Base-by-base conservation (phyloP, 1,140 invertebrate species). In the Hylyphantes graminicola region DNA sequence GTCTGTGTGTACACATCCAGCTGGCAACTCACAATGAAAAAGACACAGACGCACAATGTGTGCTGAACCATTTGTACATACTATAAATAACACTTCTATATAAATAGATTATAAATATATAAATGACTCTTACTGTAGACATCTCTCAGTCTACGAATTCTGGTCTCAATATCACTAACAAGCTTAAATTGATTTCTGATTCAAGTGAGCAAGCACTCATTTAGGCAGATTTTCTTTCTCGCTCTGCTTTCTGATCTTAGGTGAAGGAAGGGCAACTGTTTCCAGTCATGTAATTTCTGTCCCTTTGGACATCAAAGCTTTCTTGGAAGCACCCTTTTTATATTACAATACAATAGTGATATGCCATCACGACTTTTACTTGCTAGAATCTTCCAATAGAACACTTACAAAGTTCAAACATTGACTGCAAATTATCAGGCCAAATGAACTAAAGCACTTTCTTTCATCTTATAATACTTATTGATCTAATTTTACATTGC, bases 21-120 rank as follows among this genome's bases (percentile, higher is more conserved):
- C 67, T 83, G 70, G 55, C 67, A 55, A 17, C 65, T 15, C 10
- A 19, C 70, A 51, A 53, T 70, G 53, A 55, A 80, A 53, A 75
- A 21, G 59, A 75, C 57, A 83, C 80, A 83, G 80, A 67, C 80
- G 80, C 80, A 83, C 80, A 83, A 81, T 64, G 70, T 83, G 70
- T 83, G 80, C 80, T 75, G 80, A 72, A 83, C 57, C 79, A 10
- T 19, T 12, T 83, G 80, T 83, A 83, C 61, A 83, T 74, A 83
- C 63, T 83, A 83, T 83, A 83, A 83, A 83, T 83, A 78, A 75
- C 80, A 55, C 80, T 73, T 21, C 80, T 83, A 83, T 83, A 83
- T 83, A 83, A 74, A 83, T 83, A 83, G 80, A 80, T 57, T 73
- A 73, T 73, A 83, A 83, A 73, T 73, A 74, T 83, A 83, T 74